phyloP scores from a whole-genome alignment of 2,888 invertebrate genomes.

The Andricus curvator region DNA sequence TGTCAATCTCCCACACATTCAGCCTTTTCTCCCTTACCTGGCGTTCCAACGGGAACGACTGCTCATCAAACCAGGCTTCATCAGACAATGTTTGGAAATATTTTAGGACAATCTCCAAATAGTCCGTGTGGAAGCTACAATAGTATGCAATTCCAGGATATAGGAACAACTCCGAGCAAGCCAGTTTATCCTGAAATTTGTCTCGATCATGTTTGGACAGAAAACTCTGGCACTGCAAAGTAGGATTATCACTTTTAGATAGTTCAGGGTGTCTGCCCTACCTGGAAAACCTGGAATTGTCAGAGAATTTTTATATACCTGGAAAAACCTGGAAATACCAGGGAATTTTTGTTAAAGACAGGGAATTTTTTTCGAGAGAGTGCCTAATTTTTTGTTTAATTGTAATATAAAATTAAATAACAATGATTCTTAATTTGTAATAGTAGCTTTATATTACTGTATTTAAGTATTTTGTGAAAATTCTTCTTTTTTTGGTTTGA shows the following conservation, averaged over 20 bases:
- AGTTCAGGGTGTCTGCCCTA: too few species aligned
- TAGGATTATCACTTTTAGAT: conserved; percentile 19
- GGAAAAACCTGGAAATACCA: too few species aligned
- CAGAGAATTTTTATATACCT: too few species aligned
- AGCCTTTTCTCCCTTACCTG: conserved; percentile 68
- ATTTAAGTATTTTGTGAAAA: too few species aligned
- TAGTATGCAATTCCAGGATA: conserved; percentile 68
- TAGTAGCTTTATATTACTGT: too few species aligned
- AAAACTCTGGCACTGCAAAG: conserved; percentile 79
- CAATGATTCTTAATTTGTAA: too few species aligned
- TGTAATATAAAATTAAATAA: too few species aligned
- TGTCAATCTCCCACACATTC: conserved; percentile 76
- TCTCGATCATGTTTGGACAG: conserved; percentile 94
- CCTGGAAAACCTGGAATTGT: too few species aligned
- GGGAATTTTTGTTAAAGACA: too few species aligned
- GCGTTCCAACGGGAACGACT: conserved; percentile 61
- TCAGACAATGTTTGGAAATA: conserved; percentile 69
- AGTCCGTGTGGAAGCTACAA: conserved; percentile 62
- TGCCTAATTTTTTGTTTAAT: too few species aligned
- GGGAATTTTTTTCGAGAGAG: too few species aligned
- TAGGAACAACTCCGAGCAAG: conserved; percentile 72
- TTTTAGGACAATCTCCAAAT: conserved; percentile 65
- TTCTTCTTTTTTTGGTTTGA: too few species aligned
- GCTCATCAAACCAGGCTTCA: conserved; percentile 70
- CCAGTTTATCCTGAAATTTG: conserved; percentile 92